Conservation (phyloP, 2,888 invertebrate species). For the Dilophus febrilis region DNA sequence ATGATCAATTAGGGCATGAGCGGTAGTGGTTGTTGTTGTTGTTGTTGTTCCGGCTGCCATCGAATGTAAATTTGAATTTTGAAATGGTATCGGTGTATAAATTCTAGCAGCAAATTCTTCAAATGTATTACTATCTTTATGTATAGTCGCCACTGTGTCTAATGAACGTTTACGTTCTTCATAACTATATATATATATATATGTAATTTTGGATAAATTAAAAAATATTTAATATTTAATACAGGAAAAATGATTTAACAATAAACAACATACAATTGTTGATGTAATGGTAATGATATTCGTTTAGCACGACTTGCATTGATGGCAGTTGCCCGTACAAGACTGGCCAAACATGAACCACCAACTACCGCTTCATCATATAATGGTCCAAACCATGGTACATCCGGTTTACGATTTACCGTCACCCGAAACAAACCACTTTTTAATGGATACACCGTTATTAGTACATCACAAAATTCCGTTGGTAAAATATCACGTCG, state of each 20-base stretch:
- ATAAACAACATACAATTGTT: constrained; percentile 59
- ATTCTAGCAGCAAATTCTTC: constrained; percentile 69
- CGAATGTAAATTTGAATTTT: constrained; percentile 19
- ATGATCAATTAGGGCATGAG: constrained; percentile 43
- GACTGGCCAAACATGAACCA: constrained; percentile 49
- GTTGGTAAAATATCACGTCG: constrained; percentile 93
- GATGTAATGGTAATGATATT: constrained; percentile 74
- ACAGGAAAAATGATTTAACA: constrained; percentile 1
- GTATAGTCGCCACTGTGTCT: constrained; percentile 67
- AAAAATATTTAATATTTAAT: not conserved
- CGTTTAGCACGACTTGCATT: constrained; percentile 86
- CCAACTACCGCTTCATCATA: constrained; percentile 70
- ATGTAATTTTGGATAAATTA: not conserved
- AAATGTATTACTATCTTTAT: constrained; percentile 76
- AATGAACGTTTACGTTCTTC: constrained; percentile 77
- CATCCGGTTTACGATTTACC: constrained; percentile 72
- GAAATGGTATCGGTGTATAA: constrained; percentile 42
- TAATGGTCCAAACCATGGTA: constrained; percentile 88
- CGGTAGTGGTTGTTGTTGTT: constrained; percentile 19
- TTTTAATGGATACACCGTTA: constrained; percentile 85
- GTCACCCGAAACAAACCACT: constrained; percentile 77
- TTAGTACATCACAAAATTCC: constrained; percentile 96
- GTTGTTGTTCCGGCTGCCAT: constrained; percentile 2
- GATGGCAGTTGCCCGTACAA: constrained; percentile 78
- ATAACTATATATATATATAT: constrained; percentile 42